Percentiles rank a stretch among this genome's conserved stretches.
phyloP scores from a whole-genome alignment of 2,888 invertebrate genomes.

The Gymnocheta viridis region DNA sequence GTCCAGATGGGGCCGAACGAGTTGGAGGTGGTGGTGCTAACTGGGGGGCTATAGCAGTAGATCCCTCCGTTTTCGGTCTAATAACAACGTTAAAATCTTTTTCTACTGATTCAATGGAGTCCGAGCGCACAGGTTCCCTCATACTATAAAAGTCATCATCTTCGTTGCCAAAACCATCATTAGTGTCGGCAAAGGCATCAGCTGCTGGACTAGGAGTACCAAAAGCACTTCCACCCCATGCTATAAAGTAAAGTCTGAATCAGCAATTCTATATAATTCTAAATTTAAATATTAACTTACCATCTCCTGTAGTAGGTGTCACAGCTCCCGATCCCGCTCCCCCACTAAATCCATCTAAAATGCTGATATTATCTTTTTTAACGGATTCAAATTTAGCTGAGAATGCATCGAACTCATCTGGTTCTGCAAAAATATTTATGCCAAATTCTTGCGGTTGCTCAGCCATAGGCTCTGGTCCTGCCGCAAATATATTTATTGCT shows the following conservation, averaged over 20 bases:
- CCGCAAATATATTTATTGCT: constrained; percentile 73
- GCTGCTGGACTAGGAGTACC: constrained; percentile 77
- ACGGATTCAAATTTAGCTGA: constrained; percentile 91
- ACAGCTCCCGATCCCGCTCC: constrained; percentile 77
- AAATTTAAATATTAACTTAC: constrained; percentile 72
- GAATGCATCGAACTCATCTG: constrained; percentile 92
- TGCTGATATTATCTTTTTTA: constrained; percentile 81
- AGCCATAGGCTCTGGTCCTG: constrained; percentile 78
- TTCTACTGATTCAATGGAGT: constrained; percentile 88
- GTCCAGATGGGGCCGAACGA: constrained; percentile 70
- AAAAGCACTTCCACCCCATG: constrained; percentile 81
- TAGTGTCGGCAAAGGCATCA: constrained; percentile 77
- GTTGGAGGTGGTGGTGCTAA: constrained; percentile 87
- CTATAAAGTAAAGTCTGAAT: constrained; percentile 70
- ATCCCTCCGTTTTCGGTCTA: constrained; percentile 83
- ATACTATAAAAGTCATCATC: constrained; percentile 91
- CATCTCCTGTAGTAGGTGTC: constrained; percentile 78
- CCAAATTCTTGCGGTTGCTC: constrained; percentile 73
- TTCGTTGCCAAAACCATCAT: constrained; percentile 85
- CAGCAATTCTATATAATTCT: background rate
- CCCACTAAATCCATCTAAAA: constrained; percentile 80
- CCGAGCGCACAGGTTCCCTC: constrained; percentile 87
- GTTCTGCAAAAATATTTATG: constrained; percentile 81
- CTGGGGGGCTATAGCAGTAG: constrained; percentile 85
- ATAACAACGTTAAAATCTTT: constrained; percentile 92